Percentiles rank a stretch among this genome's conserved stretches.
phyloP scores from a whole-genome alignment of 2,888 invertebrate species.

The Rotaria macrura region DNA sequence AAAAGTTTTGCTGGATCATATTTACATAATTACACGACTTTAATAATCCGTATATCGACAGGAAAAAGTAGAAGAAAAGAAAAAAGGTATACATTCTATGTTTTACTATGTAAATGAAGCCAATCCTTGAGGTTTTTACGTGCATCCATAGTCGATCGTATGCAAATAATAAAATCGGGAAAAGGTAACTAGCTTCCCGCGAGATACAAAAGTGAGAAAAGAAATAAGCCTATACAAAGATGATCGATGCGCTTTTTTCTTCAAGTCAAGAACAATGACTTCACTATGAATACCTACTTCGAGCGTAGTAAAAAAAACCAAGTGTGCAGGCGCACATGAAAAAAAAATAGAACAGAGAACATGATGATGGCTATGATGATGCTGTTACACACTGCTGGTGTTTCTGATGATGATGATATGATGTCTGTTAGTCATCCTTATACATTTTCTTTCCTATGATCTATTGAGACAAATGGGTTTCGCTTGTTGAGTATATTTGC shows the following conservation, averaged over 20 bases:
- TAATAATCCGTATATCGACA: background rate
- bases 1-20: background rate
- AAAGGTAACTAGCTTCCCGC: background rate
- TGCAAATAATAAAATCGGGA: background rate
- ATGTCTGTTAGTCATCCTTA: background rate
- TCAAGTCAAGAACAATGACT: background rate
- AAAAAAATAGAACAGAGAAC: background rate
- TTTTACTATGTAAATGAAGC: background rate
- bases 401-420: background rate
- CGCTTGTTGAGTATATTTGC: background rate
- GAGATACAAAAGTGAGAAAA: too few species aligned
- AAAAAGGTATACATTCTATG: background rate
- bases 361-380: background rate
- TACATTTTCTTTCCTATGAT: background rate
- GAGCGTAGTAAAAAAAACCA: background rate
- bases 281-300: background rate
- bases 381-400: too few species aligned
- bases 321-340: background rate
- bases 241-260: background rate
- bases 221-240: background rate
- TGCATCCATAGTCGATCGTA: background rate
- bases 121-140: background rate
- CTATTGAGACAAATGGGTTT: background rate
- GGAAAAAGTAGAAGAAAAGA: background rate
- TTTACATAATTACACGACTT: background rate